phyloP scores from a whole-genome alignment of 2,797 vertebrate genomes.

The Melanotaenia trifasciata region DNA sequence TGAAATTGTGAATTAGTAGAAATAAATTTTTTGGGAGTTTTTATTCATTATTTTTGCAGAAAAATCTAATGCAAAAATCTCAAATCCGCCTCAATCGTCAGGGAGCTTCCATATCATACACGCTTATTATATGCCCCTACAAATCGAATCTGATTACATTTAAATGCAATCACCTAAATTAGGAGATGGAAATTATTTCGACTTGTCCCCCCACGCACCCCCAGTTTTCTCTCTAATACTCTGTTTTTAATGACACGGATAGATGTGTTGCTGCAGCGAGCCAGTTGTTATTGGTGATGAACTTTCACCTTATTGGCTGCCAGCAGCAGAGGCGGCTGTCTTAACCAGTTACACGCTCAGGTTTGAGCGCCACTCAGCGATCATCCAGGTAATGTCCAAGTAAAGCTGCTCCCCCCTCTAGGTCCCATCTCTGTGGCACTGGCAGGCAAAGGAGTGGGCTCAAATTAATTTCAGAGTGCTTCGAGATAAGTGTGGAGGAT shows the following conservation, averaged over 20 bases:
- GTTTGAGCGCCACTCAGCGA: constrained; percentile 80
- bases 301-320: constrained; percentile 82
- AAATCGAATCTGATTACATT: constrained; percentile 70
- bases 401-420: constrained; percentile 64
- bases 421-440: constrained; percentile 44
- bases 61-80: constrained; percentile 1
- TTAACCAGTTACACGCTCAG: constrained; percentile 82
- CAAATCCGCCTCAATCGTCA: constrained; percentile 30
- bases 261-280: constrained; percentile 62
- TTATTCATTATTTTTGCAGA: constrained; percentile 14
- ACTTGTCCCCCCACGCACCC: constrained; percentile 29
- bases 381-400: constrained; percentile 80
- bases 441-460: constrained; percentile 43
- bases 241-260: constrained; percentile 75
- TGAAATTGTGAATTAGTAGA: constrained; percentile 18
- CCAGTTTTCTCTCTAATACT: constrained; percentile 60
- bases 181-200: constrained; percentile 69
- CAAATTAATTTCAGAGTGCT: constrained; percentile 71
- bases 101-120: constrained; percentile 30
- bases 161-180: constrained; percentile 70
- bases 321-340: constrained; percentile 82
- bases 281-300: constrained; percentile 80
- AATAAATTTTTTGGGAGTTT: constrained; percentile 16
- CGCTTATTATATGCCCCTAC: constrained; percentile 43
- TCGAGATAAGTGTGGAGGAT: constrained; percentile 71